These are phyloP conservation scores for Varanus salvator DNA, from an alignment of 2,113 vertebrate genomes.

Conservation along the genomic window DNA sequence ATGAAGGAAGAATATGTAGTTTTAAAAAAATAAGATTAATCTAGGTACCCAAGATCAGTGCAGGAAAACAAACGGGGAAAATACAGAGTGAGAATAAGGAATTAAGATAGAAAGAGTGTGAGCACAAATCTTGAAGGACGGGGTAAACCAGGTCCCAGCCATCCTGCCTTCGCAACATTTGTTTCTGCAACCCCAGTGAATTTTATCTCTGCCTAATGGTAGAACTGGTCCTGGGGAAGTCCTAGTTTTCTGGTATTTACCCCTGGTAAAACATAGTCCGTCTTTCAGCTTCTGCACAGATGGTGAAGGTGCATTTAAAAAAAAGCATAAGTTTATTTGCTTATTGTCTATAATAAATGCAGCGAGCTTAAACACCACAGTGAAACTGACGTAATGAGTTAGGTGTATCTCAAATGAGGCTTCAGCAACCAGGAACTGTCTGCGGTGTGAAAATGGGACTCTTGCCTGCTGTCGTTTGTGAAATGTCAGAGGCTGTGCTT, in stretches of 20 bases:
- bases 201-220: too few species aligned
- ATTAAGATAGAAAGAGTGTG: too few species aligned
- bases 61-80: neutral
- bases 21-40: neutral
- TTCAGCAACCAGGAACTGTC: neutral
- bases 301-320: neutral
- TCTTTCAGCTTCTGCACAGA: neutral
- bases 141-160: neutral
- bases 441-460: neutral
- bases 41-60: neutral
- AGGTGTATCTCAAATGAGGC: neutral
- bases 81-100: neutral
- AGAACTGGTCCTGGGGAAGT: too few species aligned
- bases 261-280: neutral
- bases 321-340: too few species aligned
- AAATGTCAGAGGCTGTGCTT: neutral
- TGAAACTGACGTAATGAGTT: neutral
- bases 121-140: neutral
- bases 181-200: too few species aligned
- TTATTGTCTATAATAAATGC: neutral
- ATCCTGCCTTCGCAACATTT: too few species aligned
- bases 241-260: neutral
- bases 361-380: neutral
- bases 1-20: neutral
- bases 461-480: neutral